These are phyloP conservation scores for Notechis scutatus DNA, from an alignment of 2,113 vertebrate species.

Conservation along the genomic window DNA sequence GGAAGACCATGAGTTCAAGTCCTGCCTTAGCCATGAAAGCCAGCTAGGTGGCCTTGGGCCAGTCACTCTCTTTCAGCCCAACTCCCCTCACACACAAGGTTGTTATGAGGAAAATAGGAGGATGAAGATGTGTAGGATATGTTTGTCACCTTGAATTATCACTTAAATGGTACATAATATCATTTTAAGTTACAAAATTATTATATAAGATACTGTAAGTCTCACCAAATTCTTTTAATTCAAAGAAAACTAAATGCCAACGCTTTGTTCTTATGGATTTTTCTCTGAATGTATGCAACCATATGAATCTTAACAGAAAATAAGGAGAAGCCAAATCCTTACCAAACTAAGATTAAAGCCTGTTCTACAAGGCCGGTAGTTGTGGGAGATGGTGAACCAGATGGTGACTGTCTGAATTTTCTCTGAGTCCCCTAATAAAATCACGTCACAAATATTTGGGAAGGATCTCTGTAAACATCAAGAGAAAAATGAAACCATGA, in stretches of 20 bases:
- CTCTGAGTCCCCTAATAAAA: conserved; percentile 62
- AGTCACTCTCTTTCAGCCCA: background rate
- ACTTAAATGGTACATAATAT: background rate
- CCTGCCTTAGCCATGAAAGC: background rate
- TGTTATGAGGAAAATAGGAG: background rate
- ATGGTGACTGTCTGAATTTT: conserved; percentile 63
- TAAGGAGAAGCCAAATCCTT: background rate
- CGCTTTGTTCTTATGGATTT: background rate
- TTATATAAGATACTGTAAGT: background rate
- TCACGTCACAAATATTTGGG: conserved; percentile 66
- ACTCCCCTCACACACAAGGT: background rate
- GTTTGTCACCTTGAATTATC: background rate
- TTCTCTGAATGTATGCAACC: background rate
- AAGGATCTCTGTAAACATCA: conserved; percentile 67
- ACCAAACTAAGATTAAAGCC: background rate
- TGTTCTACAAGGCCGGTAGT: conserved; percentile 11
- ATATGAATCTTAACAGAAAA: background rate
- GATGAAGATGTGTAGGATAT: background rate
- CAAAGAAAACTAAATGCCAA: background rate
- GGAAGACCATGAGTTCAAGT: background rate
- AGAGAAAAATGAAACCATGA: conserved; percentile 68
- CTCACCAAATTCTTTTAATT: background rate
- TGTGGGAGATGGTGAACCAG: conserved; percentile 49
- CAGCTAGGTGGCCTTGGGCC: background rate
- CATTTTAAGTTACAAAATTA: background rate